Percentiles rank a stretch among this genome's conserved stretches.
These are phyloP conservation scores for Platyrinchus mystaceus DNA, from an alignment of 2,797 vertebrate species.

Conservation along the genomic window DNA sequence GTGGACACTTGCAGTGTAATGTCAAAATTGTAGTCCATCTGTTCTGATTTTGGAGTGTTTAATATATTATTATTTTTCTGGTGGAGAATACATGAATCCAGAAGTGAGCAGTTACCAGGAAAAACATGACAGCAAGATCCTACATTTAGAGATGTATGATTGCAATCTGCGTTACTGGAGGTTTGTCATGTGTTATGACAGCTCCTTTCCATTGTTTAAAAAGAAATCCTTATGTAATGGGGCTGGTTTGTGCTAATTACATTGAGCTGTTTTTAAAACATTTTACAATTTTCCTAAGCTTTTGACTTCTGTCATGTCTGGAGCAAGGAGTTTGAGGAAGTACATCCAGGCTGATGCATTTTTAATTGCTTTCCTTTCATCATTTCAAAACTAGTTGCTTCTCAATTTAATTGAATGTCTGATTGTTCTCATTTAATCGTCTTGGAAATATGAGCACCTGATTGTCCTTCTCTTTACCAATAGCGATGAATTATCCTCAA, in stretches of 20 bases:
- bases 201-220: neutral
- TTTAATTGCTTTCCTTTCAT: constrained; percentile 30
- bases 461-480: neutral
- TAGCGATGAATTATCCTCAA: neutral
- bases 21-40: neutral
- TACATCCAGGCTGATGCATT: neutral
- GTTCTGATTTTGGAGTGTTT: neutral
- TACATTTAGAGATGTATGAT: neutral
- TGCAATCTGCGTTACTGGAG: neutral
- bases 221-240: neutral
- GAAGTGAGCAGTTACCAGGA: neutral
- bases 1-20: neutral
- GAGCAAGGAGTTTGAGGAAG: neutral
- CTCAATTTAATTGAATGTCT: neutral
- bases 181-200: neutral
- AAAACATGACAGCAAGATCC: neutral
- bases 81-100: neutral
- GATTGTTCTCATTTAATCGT: neutral
- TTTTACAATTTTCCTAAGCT: neutral
- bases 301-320: neutral
- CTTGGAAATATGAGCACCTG: neutral
- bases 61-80: neutral
- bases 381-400: neutral
- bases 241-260: neutral
- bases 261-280: neutral